Evolutionary conservation across 2,113 vertebrate genomes (phyloP), one percentile per base, ranked within the genome.

Genomic region (Jacana jacana): DNA sequence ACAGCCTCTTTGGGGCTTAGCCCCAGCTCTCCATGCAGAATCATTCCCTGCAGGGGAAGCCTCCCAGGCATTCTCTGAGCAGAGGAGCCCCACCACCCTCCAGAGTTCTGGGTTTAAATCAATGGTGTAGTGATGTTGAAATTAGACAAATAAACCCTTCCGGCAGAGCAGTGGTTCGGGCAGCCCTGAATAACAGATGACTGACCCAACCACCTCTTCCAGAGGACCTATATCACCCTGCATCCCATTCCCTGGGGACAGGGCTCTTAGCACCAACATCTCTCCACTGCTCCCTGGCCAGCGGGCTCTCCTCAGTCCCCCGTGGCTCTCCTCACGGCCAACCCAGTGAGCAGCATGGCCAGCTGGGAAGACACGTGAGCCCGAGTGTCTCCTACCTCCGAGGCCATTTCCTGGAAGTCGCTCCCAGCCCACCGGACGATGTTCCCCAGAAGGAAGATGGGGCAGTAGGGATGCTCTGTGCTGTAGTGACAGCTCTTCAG

Each of bases 391-490:
- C 98, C 96, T 97, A 99, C 99, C 99, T 98, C 97, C 7, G 63
- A 84, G 39, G 99, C 99, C 97, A 99, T 98, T 17, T 99, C 98
- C 87, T 98, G 98, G 95, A 99, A 99, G 89, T 97, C 49, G 10
- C 97, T 96, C 81, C 99, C 99, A 3, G 99, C 96, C 97, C 98
- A 98, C 37, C 60, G 87, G 72, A 99, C 96, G 18, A 99, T 83
- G 39, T 98, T 98, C 17, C 99, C 98, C 66, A 99, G 95, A 11
- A 97, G 95, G 82, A 99, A 99, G 88, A 99, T 99, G 95, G 99
- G 99, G 87, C 99, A 99, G 96, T 99, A 99, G 27, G 96, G 98
- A 78, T 98, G 96, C 42, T 97, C 81, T 2, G 48, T 91, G 81
- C 98, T 98, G 71, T 98, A 99, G 54, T 61, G 97, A 94, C 99